These are phyloP conservation scores for Rhamnusium bicolor DNA, from an alignment of 2,888 invertebrate species.

Conservation along the genomic window DNA sequence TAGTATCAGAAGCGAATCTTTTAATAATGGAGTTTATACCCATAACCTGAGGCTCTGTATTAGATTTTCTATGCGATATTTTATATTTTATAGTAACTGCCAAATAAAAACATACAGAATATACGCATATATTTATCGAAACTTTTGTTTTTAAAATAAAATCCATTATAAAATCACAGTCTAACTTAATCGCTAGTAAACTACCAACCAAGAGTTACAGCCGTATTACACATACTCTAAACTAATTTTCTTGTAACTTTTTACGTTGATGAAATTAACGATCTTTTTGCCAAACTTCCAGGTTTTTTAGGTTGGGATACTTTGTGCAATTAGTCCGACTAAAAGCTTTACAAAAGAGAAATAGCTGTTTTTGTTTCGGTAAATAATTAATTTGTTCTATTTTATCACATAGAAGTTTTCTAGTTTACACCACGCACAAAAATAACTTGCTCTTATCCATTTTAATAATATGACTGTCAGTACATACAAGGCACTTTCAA, in stretches of 20 bases:
- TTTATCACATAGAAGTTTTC: background rate
- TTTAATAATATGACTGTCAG: no score
- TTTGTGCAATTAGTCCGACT: slow-evolving; percentile 24
- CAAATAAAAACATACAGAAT: no score
- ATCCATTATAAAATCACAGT: background rate
- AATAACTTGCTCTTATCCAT: background rate
- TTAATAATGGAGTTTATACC: no score
- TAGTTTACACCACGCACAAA: background rate
- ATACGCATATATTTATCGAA: background rate
- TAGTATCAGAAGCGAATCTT: no score
- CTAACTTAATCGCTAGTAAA: background rate
- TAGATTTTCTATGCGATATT: no score
- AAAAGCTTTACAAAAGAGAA: slow-evolving; percentile 31
- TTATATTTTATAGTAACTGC: no score
- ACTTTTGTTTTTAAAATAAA: background rate
- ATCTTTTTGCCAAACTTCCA: slow-evolving; percentile 22
- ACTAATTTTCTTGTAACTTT: slow-evolving; percentile 33
- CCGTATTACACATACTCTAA: slow-evolving; percentile 22
- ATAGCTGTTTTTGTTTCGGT: slow-evolving; percentile 14
- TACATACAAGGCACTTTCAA: no score
- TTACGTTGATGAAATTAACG: slow-evolving; percentile 31
- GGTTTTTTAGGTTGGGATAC: slow-evolving; percentile 17
- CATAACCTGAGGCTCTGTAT: no score
- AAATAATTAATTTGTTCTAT: slow-evolving; percentile 29
- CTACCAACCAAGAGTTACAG: slow-evolving; percentile 4